Conservation (phyloP, 2,797 vertebrate genomes). For the Gymnocypris eckloni region DNA sequence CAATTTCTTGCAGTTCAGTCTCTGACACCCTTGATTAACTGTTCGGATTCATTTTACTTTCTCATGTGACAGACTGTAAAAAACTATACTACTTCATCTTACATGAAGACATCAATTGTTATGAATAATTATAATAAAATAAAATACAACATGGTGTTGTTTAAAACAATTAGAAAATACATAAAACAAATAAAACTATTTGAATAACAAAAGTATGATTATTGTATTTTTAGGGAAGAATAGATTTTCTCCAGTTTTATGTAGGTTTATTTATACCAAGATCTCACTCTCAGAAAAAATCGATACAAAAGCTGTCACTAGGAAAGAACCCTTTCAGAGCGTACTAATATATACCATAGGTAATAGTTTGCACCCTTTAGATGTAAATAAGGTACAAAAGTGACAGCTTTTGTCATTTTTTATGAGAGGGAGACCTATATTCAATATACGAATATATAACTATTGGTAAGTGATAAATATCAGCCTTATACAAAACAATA, state of each 20-base stretch:
- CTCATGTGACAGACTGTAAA: neutral
- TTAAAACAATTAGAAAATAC: neutral
- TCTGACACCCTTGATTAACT: neutral
- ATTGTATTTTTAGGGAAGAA: neutral
- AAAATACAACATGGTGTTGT: neutral
- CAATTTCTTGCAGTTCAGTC: conserved; percentile 19
- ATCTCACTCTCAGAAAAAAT: neutral
- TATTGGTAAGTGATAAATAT: neutral
- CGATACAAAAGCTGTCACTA: neutral
- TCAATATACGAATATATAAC: neutral
- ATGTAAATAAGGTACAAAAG: neutral
- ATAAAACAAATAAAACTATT: neutral
- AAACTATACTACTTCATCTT: neutral
- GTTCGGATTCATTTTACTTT: neutral
- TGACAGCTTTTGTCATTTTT: neutral
- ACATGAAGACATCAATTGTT: neutral
- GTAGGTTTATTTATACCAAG: neutral
- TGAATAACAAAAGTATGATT: neutral
- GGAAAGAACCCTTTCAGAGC: neutral
- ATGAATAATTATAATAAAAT: neutral
- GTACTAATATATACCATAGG: neutral
- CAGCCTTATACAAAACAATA: neutral
- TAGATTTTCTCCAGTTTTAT: neutral
- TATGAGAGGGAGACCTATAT: neutral
- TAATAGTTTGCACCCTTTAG: neutral